phyloP scores from a whole-genome alignment of 2,113 vertebrate genomes.

The Acanthochromis polyacanthus region DNA sequence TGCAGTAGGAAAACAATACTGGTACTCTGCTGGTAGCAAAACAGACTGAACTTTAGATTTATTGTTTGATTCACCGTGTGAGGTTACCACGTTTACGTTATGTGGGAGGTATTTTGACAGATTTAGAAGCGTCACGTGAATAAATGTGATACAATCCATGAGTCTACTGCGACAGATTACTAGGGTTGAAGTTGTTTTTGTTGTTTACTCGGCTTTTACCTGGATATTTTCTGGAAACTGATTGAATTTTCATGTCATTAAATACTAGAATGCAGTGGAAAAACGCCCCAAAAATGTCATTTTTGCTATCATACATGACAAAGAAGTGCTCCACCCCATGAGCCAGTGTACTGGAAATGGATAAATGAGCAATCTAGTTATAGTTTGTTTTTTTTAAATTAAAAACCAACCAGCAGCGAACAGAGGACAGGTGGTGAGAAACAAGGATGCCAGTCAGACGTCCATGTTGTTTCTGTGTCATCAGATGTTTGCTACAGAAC shows the following conservation, averaged over 20 bases:
- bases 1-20: neutral
- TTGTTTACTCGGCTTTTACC: too few species aligned
- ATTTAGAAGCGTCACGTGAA: too few species aligned
- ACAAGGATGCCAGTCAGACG: neutral
- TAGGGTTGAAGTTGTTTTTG: too few species aligned
- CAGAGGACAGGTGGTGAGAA: constrained; percentile 1
- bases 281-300: too few species aligned
- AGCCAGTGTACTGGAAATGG: neutral
- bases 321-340: too few species aligned
- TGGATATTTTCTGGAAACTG: too few species aligned
- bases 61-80: neutral
- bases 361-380: neutral
- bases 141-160: too few species aligned
- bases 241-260: too few species aligned
- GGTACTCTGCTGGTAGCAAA: neutral
- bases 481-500: constrained; percentile 6
- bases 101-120: too few species aligned
- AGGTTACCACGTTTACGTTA: neutral
- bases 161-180: too few species aligned
- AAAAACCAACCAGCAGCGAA: neutral
- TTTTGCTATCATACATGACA: too few species aligned
- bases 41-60: neutral
- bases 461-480: neutral
- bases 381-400: neutral
- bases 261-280: too few species aligned